phyloP scores from a whole-genome alignment of 2,888 invertebrate genomes.

The Rhagium mordax region DNA sequence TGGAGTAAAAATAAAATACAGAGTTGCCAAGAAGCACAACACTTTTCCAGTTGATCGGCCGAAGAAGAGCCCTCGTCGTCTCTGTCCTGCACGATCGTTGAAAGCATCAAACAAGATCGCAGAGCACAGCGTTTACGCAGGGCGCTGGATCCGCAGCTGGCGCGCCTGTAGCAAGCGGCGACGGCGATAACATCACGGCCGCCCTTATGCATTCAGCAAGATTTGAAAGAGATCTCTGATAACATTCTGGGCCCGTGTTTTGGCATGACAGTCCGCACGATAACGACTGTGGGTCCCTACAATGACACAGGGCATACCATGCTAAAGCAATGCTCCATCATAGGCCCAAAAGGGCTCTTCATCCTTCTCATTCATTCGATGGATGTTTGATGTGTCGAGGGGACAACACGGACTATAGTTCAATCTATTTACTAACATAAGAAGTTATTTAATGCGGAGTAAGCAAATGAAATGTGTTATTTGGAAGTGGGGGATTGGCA shows the following conservation, averaged over 20 bases:
- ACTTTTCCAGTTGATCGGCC: conserved; percentile 19
- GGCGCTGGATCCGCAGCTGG: conserved; percentile 63
- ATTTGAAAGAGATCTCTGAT: conserved; percentile 72
- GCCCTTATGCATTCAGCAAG: conserved; percentile 72
- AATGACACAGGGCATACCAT: conserved; percentile 53
- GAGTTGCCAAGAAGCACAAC: conserved; percentile 5
- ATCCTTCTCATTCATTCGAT: conserved; percentile 54
- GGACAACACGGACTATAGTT: conserved; percentile 43
- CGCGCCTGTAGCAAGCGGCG: conserved; percentile 67
- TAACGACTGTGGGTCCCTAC: conserved; percentile 67
- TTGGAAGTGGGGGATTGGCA: neutral
- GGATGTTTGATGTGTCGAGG: conserved; percentile 45
- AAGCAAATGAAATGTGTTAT: conserved; percentile 40
- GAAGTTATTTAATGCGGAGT: conserved; percentile 43
- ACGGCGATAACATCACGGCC: conserved; percentile 67
- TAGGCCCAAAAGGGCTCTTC: conserved; percentile 56
- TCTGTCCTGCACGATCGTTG: neutral
- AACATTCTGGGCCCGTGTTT: conserved; percentile 72
- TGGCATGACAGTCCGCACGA: conserved; percentile 71
- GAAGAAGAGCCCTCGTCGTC: conserved; percentile 17
- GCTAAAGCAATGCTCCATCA: conserved; percentile 20
- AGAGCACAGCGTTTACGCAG: conserved; percentile 15
- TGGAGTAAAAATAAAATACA: neutral
- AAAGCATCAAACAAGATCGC: conserved; percentile 10
- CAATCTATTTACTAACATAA: conserved; percentile 49